These are phyloP conservation scores for Morinoia aosen DNA, from an alignment of 2,888 invertebrate genomes.

Conservation along the genomic window DNA sequence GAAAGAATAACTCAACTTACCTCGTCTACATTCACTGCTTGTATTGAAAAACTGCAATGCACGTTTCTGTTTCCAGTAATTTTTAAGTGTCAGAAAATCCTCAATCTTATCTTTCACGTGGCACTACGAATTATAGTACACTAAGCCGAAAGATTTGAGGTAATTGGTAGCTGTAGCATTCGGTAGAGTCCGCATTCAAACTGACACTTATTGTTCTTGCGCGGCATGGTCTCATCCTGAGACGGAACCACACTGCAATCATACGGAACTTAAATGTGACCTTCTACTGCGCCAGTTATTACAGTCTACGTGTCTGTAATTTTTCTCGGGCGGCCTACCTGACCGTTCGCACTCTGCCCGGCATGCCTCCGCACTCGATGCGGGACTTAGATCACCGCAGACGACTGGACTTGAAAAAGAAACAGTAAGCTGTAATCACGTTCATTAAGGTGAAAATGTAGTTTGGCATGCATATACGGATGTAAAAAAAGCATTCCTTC, in stretches of 20 bases:
- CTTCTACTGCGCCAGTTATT: conserved; percentile 23
- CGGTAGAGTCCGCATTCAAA: conserved; percentile 19
- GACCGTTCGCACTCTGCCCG: neutral
- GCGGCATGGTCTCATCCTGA: neutral
- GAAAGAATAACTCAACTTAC: neutral
- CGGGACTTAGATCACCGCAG: neutral
- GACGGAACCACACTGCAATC: conserved; percentile 49
- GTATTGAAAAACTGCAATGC: neutral
- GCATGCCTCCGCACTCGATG: neutral
- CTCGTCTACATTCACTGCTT: neutral
- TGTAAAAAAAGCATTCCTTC: neutral
- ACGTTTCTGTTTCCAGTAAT: neutral
- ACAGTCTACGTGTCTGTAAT: conserved; percentile 35
- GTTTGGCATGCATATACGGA: neutral
- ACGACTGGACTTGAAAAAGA: neutral
- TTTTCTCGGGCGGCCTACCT: conserved; percentile 16
- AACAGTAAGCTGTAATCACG: neutral
- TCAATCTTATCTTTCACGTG: neutral
- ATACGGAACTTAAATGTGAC: conserved; percentile 40
- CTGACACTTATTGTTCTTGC: conserved; percentile 21
- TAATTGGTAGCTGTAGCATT: neutral
- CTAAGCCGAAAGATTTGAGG: neutral
- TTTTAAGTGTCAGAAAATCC: neutral
- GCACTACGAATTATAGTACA: neutral
- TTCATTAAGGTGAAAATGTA: neutral